These are phyloP conservation scores for Drosophila meridiana DNA, from an alignment of 2,888 invertebrate species.

Conservation along the genomic window DNA sequence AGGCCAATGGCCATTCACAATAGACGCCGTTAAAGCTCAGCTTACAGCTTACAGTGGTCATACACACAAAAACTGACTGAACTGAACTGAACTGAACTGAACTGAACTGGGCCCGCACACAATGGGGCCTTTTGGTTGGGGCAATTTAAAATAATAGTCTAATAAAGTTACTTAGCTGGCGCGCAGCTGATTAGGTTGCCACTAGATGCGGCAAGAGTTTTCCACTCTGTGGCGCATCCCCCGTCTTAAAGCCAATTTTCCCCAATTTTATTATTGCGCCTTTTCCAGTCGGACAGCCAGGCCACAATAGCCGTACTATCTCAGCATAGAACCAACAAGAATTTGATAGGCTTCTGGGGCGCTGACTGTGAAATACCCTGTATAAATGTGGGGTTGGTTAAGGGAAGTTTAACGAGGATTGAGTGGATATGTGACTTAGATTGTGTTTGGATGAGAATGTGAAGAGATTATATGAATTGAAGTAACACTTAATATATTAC, in stretches of 20 bases:
- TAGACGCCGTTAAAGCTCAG: constrained; percentile 44
- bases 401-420: background rate
- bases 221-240: constrained; percentile 40
- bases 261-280: constrained; percentile 75
- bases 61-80: constrained; percentile 20
- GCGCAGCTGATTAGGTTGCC: constrained; percentile 69
- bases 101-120: constrained; percentile 7
- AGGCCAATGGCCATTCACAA: constrained; percentile 38
- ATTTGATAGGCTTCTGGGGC: background rate
- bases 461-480: background rate
- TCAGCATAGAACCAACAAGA: constrained; percentile 33
- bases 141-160: constrained; percentile 76
- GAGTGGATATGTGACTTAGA: background rate
- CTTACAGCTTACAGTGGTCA: constrained; percentile 34
- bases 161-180: constrained; percentile 77
- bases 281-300: constrained; percentile 57
- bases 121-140: constrained; percentile 48
- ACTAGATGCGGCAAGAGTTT: constrained; percentile 41
- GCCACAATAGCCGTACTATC: constrained; percentile 47
- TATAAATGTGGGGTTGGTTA: background rate
- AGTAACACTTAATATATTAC: background rate
- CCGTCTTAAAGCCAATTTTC: constrained; percentile 73
- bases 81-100: background rate
- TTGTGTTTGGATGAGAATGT: background rate
- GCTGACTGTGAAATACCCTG: constrained; percentile 27